Evolutionary conservation across 2,113 vertebrate genomes (phyloP), one percentile per base, ranked within the genome.

Genomic region (Dicrurus megarhynchus): DNA sequence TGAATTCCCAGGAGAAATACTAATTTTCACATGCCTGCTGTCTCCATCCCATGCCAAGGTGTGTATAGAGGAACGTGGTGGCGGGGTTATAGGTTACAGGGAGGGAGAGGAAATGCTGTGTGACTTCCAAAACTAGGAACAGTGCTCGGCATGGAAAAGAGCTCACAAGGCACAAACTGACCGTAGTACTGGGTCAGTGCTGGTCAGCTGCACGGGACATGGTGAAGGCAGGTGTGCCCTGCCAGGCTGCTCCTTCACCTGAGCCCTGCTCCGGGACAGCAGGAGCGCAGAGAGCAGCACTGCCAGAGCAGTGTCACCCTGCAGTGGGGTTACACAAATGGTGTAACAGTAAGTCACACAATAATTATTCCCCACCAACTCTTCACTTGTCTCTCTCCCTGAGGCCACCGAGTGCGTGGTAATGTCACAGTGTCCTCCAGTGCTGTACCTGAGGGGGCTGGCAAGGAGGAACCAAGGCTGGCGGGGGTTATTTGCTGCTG

Each of bases 121-220:
- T 57, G 77, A 50, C 23, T 65, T 70, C 19, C 19, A 4, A 30
- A 69, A 8, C 33, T 4, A 10, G 73, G 16, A 92, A 4, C 20
- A 23, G 27, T 11, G 33, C 47, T 14, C 5, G 3, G 37, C 59
- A 9, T 49, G 73, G 46, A 65, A 37, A 52, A 52, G 37, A 74
- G 57, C 49, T 27, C 10, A 22, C 46, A 47, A 28, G 68, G 37
- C 15, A 41, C 73, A 49, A 46, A n/a, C 27, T 42, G 53, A 32
- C 33, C 6, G 0, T 2, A 9, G 44, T 4, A 19, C 3, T 33
- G 41, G 46, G 22, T 33, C 20, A 16, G 41, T 15, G 28, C 49
- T 69, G 0, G 0, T 33, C 65, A 53, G 70, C 76, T 44, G 28
- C 24, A 15, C 5, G 1, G 69, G 42, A 6, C 55, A 6, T 1